Evolutionary conservation across 2,888 invertebrate genomes (phyloP).

Genomic region (Nowickia ferox): DNA sequence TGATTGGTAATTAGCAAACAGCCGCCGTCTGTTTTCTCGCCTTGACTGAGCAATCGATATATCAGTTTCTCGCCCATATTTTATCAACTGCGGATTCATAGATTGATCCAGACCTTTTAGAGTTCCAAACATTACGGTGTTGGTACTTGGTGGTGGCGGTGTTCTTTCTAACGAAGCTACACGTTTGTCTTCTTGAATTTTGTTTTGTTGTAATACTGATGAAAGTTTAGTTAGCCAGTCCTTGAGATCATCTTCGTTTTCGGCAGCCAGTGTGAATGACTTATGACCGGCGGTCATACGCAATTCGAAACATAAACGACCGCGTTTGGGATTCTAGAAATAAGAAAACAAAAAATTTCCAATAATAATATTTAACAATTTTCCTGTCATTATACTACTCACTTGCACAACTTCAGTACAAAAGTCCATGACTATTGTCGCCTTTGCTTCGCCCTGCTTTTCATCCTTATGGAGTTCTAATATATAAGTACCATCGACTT

Average conservation of each 20-base stretch:
- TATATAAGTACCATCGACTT: conserved; percentile 95
- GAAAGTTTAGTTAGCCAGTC: conserved; percentile 94
- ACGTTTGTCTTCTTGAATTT: conserved; percentile 91
- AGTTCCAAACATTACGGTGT: conserved; percentile 89
- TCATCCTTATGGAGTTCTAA: conserved; percentile 97
- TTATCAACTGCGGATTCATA: conserved; percentile 95
- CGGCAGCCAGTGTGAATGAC: conserved; percentile 93
- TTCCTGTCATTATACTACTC: conserved; percentile 63
- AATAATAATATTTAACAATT: not conserved
- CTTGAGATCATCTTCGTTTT: conserved; percentile 90
- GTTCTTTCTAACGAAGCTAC: conserved; percentile 87
- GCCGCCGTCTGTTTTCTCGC: conserved; percentile 90
- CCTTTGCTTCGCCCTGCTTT: conserved; percentile 94
- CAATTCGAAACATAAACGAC: conserved; percentile 93
- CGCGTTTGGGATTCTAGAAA: conserved; percentile 90
- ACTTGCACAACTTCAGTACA: conserved; percentile 94
- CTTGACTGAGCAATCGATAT: conserved; percentile 92
- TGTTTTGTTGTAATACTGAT: conserved; percentile 92
- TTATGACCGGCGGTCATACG: conserved; percentile 93
- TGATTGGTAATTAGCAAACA: conserved; percentile 88
- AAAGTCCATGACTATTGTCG: conserved; percentile 96
- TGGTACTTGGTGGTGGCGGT: conserved; percentile 85
- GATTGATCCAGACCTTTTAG: conserved; percentile 94
- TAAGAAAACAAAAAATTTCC: not conserved
- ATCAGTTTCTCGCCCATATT: conserved; percentile 95